Conservation (phyloP, 1,140 invertebrate species). For the Dreissena polymorpha region DNA sequence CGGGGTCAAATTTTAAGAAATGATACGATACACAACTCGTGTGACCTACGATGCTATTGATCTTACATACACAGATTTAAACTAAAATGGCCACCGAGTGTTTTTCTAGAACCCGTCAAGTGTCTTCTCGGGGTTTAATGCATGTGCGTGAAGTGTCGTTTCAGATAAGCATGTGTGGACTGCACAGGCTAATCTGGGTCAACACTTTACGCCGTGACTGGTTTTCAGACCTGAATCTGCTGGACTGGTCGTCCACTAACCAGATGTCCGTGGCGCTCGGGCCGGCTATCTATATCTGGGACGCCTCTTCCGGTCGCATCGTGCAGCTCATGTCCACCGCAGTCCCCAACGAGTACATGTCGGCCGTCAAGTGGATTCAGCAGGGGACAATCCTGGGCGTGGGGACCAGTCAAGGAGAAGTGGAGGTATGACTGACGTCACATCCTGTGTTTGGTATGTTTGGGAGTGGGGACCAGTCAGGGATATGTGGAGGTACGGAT, state of each 20-base stretch:
- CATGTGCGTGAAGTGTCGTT: no score
- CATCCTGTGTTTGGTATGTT: not conserved
- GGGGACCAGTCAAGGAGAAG: slow-evolving; percentile 88
- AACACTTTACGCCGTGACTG: no score
- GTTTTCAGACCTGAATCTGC: slow-evolving; percentile 91
- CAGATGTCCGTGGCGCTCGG: slow-evolving; percentile 94
- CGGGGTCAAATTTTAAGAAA: no score
- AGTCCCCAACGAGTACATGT: slow-evolving; percentile 85
- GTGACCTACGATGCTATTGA: no score
- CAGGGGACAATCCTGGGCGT: slow-evolving; percentile 93
- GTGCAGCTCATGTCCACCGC: slow-evolving; percentile 89
- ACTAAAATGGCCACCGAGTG: no score
- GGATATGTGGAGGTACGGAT: slow-evolving; percentile 81
- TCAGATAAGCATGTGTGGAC: no score
- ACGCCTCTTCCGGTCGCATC: slow-evolving; percentile 93
- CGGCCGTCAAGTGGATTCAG: slow-evolving; percentile 94
- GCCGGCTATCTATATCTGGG: slow-evolving; percentile 95
- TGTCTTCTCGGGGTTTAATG: no score
- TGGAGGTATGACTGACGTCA: slow-evolving; percentile 65
- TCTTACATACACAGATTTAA: no score
- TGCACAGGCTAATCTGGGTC: no score
- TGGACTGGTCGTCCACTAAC: slow-evolving; percentile 96
- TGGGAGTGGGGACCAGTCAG: slow-evolving; percentile 90
- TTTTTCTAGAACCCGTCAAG: no score
- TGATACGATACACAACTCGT: no score